Evolutionary conservation across 2,797 vertebrate species (phyloP), one percentile per base, ranked within the genome.

Genomic region (Ceyx erithaca): DNA sequence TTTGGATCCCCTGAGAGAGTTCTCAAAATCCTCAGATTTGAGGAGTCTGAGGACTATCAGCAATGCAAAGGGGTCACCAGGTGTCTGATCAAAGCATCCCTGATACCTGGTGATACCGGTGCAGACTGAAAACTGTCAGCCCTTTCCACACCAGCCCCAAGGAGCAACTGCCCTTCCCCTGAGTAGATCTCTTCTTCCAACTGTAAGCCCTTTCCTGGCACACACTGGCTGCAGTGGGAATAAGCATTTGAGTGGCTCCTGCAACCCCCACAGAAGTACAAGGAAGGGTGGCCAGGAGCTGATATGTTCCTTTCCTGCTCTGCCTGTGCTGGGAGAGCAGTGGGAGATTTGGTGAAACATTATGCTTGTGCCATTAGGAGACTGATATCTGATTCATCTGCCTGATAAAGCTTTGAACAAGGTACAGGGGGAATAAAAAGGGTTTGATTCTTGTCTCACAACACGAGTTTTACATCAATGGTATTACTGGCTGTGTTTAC

Each of bases 401-500:
- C 41, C 71, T 61, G 90, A 96, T 95, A 96, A 95, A 87, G 72
- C 66, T 90, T 68, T 78, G 88, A 90, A 93, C 84, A 90, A 90
- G 54, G 79, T 66, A 68, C 0, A 5, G 40, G 28, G 23, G 49
- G 40, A 73, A 80, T 80, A 93, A 91, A 91, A 67, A 51, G 70
- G 66, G 58, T 66, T 80, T 67, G 88, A 72, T 72, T 93, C 62
- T 83, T 80, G 90, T 89, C 80, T 95, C 66, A 33, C 7, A 12
- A 82, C 88, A 91, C 0, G 3, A 59, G 71, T 87, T 93, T 93
- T 92, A 82, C 76, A 85, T 77, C 51, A 71, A 62, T 52, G 69
- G 76, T 80, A 82, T 90, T 85, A 94, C 49, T 48, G 79, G 33
- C 70, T 61, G 57, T 92, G 75, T 94, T 96, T 89, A 84, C 45